These are phyloP conservation scores for Xiphophorus birchmanni DNA, from an alignment of 2,797 vertebrate species.

Conservation along the genomic window DNA sequence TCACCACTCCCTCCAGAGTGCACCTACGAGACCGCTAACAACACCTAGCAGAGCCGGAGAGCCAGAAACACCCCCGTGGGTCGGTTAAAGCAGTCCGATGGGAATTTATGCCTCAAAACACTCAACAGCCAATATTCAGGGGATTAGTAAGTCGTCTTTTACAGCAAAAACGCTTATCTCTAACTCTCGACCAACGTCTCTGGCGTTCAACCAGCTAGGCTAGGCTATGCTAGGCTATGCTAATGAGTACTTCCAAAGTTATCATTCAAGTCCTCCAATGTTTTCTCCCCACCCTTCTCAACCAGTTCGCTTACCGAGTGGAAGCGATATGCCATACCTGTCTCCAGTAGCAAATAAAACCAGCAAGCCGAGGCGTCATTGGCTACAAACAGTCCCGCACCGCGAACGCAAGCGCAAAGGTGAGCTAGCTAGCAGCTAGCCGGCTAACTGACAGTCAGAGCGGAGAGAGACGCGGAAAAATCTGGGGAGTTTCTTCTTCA, in stretches of 20 bases:
- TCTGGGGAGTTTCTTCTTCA: conserved; percentile 72
- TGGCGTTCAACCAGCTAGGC: conserved; percentile 62
- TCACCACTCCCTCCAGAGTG: conserved; percentile 55
- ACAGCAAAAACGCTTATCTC: conserved; percentile 67
- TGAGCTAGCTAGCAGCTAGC: conserved; percentile 61
- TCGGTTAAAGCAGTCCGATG: conserved; percentile 11
- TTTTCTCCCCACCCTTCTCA: conserved; percentile 47
- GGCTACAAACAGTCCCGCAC: conserved; percentile 31
- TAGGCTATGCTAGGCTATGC: conserved; percentile 71
- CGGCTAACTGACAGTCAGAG: conserved; percentile 75
- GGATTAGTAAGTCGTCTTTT: conserved; percentile 58
- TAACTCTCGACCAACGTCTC: conserved; percentile 56
- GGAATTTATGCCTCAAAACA: conserved; percentile 17
- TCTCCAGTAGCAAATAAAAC: conserved; percentile 33
- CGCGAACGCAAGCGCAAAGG: conserved; percentile 50
- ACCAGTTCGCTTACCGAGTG: conserved; percentile 56
- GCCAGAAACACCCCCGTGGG: conserved; percentile 37
- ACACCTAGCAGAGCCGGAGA: conserved; percentile 35
- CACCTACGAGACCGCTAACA: conserved; percentile 44
- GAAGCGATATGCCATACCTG: conserved; percentile 59
- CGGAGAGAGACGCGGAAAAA: conserved; percentile 72
- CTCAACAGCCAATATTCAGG: conserved; percentile 30
- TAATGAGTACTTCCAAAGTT: conserved; percentile 73
- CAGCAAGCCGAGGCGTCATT: conserved; percentile 14
- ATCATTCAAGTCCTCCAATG: conserved; percentile 47